Evolutionary conservation across 1,140 invertebrate species (phyloP).

Genomic region (Coptotermes formosanus): DNA sequence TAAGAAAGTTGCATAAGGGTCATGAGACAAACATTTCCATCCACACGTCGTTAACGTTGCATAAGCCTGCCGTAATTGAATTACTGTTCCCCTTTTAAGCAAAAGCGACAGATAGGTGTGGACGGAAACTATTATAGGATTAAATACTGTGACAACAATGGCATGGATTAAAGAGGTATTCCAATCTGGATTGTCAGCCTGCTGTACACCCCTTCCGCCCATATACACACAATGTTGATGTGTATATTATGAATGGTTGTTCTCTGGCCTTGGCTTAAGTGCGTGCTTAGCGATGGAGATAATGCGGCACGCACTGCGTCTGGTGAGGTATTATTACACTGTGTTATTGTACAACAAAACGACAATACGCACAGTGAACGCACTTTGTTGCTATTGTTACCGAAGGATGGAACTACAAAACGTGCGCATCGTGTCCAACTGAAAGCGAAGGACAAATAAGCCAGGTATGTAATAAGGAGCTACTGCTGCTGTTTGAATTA

Average conservation of each 20-base stretch:
- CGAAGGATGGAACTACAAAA: neutral
- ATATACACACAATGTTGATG: slow-evolving; percentile 6
- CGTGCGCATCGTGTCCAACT: neutral
- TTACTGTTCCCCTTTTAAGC: too few relatives aligned
- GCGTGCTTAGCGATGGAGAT: neutral
- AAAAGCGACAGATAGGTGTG: too few relatives aligned
- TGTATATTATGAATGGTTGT: slow-evolving; percentile 17
- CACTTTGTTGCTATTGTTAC: neutral
- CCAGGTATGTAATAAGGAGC: too few relatives aligned
- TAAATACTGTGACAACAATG: too few relatives aligned
- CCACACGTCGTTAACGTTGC: too few relatives aligned
- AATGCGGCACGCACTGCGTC: neutral
- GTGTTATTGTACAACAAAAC: slow-evolving; percentile 12
- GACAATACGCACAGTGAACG: neutral
- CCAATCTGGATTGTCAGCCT: too few relatives aligned
- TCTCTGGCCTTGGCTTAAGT: slow-evolving; percentile 14
- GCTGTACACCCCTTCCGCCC: neutral
- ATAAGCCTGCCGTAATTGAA: too few relatives aligned
- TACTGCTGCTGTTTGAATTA: too few relatives aligned
- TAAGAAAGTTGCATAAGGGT: too few relatives aligned
- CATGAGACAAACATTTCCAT: too few relatives aligned
- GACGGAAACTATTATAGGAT: too few relatives aligned
- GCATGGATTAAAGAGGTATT: too few relatives aligned
- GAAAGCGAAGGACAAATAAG: neutral
- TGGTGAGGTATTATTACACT: slow-evolving; percentile 6